Evolutionary conservation across 2,797 vertebrate species (phyloP), one percentile per base, ranked within the genome.

Genomic region (Cynopterus sphinx): DNA sequence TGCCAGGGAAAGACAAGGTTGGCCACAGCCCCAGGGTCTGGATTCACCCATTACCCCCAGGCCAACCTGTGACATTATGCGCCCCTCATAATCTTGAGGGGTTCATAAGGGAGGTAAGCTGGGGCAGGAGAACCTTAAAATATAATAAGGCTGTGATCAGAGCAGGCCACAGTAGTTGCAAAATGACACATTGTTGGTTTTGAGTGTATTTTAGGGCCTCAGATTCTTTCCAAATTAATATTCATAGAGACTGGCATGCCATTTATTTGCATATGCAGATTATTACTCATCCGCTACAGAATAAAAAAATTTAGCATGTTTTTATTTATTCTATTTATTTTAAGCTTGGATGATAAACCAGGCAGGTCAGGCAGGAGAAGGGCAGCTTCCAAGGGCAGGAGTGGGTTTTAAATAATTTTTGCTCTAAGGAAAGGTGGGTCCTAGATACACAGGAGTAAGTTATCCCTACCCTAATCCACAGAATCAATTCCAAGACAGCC

Each of bases 211-310:
- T 98, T 86, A 94, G 94, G 94, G 61, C 94, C 61, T 95, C 79
- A 46, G 74, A 92, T 49, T 95, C 90, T 95, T 94, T 96, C 88
- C 79, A 75, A 97, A 96, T 97, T 96, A 97, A 98, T 97, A 97
- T 97, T 95, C 97, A 97, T 97, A 57, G 92, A 2, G 70, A 88
- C 39, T 91, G 79, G 88, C 88, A 46, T 87, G 96, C 86, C 90
- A 88, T 96, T 96, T 94, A 97, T 98, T 97, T 97, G 96, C 97
- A 97, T 97, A 97, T 94, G 96, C 82, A 97, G 90, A 97, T 96
- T 91, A 78, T 70, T 92, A 86, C 94, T 97, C 91, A 94, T 95
- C 71, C 74, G 75, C 95, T 89, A 90, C 97, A 94, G 95, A 90
- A 94, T 74, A 90, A 94, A 97, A 92, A 94, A 90, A 46, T 87